phyloP scores from a whole-genome alignment of 2,797 vertebrate genomes.

The Sternarchorhynchus goeldii region DNA sequence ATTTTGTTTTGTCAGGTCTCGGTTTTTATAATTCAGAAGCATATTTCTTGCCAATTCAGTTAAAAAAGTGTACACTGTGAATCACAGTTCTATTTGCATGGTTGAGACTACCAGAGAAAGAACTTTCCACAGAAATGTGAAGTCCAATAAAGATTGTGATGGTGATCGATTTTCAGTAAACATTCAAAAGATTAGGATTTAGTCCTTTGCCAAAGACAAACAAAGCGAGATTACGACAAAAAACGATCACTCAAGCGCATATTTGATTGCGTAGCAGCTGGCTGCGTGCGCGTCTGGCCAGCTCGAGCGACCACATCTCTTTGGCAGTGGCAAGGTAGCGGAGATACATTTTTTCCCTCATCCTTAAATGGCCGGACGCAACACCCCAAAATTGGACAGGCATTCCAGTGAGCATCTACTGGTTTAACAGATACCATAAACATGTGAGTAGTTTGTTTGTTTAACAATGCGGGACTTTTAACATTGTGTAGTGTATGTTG shows the following conservation, averaged over 20 bases:
- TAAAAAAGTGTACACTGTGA: slow-evolving; percentile 10
- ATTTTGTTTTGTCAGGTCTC: not conserved
- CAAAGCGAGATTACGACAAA: not conserved
- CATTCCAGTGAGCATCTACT: too few species aligned
- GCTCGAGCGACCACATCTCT: slow-evolving; percentile 2
- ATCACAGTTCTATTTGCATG: not conserved
- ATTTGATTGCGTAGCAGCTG: not conserved
- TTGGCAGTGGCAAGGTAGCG: too few species aligned
- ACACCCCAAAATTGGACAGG: too few species aligned
- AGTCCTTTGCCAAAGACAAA: not conserved
- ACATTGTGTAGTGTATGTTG: not conserved
- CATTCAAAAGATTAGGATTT: not conserved
- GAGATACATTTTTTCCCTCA: not conserved
- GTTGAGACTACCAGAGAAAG: not conserved
- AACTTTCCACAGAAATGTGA: not conserved
- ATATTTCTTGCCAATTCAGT: not conserved
- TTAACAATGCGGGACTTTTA: not conserved
- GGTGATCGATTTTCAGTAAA: not conserved
- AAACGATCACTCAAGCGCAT: slow-evolving; percentile 4
- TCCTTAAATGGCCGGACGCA: too few species aligned
- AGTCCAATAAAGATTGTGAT: not conserved
- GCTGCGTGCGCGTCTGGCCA: slow-evolving; percentile 17
- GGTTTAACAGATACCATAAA: not conserved
- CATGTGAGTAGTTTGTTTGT: slow-evolving; percentile 31
- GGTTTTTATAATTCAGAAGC: slow-evolving; percentile 2